phyloP scores from a whole-genome alignment of 2,113 vertebrate species.

The Saccopteryx leptura region DNA sequence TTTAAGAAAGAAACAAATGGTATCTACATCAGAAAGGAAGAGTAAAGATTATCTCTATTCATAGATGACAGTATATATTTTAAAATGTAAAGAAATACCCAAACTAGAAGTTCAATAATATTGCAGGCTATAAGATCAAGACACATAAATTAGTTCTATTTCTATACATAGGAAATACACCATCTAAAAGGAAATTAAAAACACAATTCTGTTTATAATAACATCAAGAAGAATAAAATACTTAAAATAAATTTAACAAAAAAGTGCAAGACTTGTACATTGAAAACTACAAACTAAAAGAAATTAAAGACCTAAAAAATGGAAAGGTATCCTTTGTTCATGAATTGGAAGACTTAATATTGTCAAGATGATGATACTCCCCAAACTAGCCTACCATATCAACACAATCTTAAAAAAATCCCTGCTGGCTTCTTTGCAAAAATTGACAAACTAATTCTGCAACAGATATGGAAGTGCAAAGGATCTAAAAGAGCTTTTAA shows the following conservation, averaged over 20 bases:
- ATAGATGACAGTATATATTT: not conserved
- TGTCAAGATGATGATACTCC: not conserved
- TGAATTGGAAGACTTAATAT: conserved; percentile 30
- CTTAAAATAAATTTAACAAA: not conserved
- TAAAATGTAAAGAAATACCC: not conserved
- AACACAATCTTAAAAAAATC: not conserved
- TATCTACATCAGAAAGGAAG: not conserved
- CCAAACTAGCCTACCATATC: not conserved
- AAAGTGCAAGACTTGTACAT: not conserved
- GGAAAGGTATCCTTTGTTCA: not conserved
- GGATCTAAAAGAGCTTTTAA: not conserved
- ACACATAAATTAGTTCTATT: conserved; percentile 15
- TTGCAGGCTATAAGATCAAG: not conserved
- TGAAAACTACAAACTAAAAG: not conserved
- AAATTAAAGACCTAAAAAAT: conserved; percentile 22
- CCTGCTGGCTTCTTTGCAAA: not conserved
- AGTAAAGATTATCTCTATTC: conserved; percentile 3
- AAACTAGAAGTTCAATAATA: too few species aligned
- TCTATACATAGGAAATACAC: not conserved
- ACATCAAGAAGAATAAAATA: not conserved
- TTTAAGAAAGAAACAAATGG: conserved; percentile 3
- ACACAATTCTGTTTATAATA: conserved; percentile 2
- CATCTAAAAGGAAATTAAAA: not conserved
- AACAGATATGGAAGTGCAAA: conserved; percentile 12
- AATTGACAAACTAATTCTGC: not conserved